Evolutionary conservation across 2,888 invertebrate species (phyloP), one percentile per base, ranked within the genome.

Genomic region (Neria commutata): DNA sequence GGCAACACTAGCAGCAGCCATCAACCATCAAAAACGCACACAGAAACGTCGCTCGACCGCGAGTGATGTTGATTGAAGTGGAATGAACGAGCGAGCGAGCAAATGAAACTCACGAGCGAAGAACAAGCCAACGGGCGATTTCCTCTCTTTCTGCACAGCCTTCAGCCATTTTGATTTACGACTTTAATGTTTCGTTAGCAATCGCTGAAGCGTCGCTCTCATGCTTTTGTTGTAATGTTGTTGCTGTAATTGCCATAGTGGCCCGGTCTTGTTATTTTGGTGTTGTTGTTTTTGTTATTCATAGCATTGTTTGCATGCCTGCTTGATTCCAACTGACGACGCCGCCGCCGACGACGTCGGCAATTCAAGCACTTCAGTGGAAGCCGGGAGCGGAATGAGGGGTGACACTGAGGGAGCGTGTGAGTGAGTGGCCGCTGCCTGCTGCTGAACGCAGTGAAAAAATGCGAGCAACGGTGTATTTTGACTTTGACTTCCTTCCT

Each of bases 131-230:
- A n/a, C n/a, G n/a, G n/a, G n/a, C n/a, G n/a, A n/a, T n/a, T 67
- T 68, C 73, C 72, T 68, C 34, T 51, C 52, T 52, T 40, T 40
- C 40, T 40, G 14, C n/a, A 67, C 70, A 70, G 65, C 74, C 72
- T 77, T 77, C 80, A 80, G 80, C 81, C 81, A 81, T 81, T 81
- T 81, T 81, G 81, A 81, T 81, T 79, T 81, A 81, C 78, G 78
- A 73, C 70, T 65, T 62, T 57, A 51, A 56, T 67, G 55, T 64
- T 64, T 64, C 61, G 64, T 61, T 61, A 46, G 58, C 55, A 63
- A 59, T 62, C 60, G 63, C 51, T 65, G 60, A 66, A 59, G 60
- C 59, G 48, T 53, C 58, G 56, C 60, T 65, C 59, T 62, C 65
- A 58, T 53, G 42, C 53, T 42, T 11, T 50, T 54, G 40, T 25